Base-by-base conservation (phyloP, 1,140 invertebrate species). In the Psix sp. region DNA sequence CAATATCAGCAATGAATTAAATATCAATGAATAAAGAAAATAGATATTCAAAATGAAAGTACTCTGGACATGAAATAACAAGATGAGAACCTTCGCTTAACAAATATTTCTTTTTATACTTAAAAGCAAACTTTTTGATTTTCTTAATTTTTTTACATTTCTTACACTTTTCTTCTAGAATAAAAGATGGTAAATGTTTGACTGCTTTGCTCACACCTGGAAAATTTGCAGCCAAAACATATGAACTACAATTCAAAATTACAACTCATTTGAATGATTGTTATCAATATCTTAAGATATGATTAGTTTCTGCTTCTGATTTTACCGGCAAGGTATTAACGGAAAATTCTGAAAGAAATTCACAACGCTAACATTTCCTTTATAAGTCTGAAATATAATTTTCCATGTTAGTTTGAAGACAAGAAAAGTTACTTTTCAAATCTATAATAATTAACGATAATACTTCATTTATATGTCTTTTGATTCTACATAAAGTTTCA, bases 1-100 rank as follows among this genome's bases (percentile, higher is more conserved):
- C 20, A 52, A 62, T 24, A 29, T 29, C n/a, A 29, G 7, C n/a
- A 3, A 3, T 29, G 6, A 29, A n/a, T 7, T 29, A 2, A 29
- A 29, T 29, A n/a, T n/a, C 2, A 29, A 2, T 13, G 13, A 21
- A 49, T 21, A 21, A 6, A 40, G 48, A 39, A 48, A 7, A 7
- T 48, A 57, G 16, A 16, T 31, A 11, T 24, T 6, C 20, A 46
- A 16, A 18, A 10, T 17, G 16, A 5, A 51, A 56, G 31, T 84
- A 86, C 83, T 89, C 88, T 2, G 89, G 88, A 74, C 90, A 91
- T 20, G 81, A 48, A 43, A 90, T 71, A 2, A 83, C 84, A 13
- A 90, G 76, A 77, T 89, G 87, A 14, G 86, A 83, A 51, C 87
- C 86, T 77, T 90, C 86, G 2, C 77, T 71, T 21, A 90, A 54